Base-by-base conservation (phyloP, 1,140 invertebrate species). In the Eueides isabella region DNA sequence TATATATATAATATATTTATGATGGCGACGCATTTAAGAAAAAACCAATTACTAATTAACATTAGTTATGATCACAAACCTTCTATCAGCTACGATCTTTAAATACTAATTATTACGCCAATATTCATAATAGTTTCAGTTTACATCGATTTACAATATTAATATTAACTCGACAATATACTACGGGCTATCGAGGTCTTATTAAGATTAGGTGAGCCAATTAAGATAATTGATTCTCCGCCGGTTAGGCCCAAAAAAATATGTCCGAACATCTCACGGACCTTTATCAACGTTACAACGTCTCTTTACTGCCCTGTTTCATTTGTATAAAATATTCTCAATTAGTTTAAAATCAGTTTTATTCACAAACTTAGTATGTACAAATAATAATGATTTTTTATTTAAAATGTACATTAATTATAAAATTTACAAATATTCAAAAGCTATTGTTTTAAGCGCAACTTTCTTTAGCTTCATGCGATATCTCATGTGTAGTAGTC, bases 151-250 rank as follows among this genome's bases (percentile, higher is more conserved):
- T 76, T 74, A 77, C 84, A 82, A 86, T 85, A 62, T 69, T 62
- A 69, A 69, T 69, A 69, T 62, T 75, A 85, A 82, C 81, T 79
- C 72, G 78, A 76, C 81, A 77, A 70, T 78, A 79, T 77, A 80
- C 77, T 82, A 61, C 12, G 38, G 48, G 67, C 78, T 82, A 81
- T 82, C 81, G 74, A 64, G 68, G 63, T 79, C 81, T 80, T 86
- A 86, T 87, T 87, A 84, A 87, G 84, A 86, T 90, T 85, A 87
- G 85, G 63, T 80, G 78, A 82, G 74, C 86, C 86, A 92, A 90
- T 90, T 90, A 91, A 89, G 80, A 86, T 88, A 91, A 90, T 90
- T 92, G 87, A 92, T 85, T 87, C 75, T 75, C 82, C 77, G 77
- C 69, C 77, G 79, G 75, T 80, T 82, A 80, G 82, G 80, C 77